Conservation (phyloP, 2,113 vertebrate species). For the Collichthys lucidus region DNA sequence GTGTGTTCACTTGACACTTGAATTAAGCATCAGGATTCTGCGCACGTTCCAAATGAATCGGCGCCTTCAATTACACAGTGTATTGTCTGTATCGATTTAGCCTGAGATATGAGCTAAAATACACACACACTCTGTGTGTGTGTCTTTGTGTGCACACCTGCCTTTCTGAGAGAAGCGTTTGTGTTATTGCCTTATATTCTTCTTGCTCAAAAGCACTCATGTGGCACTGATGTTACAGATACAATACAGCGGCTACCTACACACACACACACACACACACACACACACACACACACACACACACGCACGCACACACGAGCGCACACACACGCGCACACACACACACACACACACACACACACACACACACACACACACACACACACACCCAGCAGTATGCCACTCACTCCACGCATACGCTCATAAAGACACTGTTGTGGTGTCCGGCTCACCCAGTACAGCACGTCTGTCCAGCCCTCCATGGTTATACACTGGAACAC, state of each 20-base stretch:
- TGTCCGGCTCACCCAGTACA: slow-evolving; percentile 95
- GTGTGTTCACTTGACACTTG: slow-evolving; percentile 36
- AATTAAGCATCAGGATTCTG: slow-evolving; percentile 41
- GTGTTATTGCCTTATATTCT: slow-evolving; percentile 16
- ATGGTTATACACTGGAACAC: slow-evolving; percentile 99
- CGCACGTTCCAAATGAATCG: slow-evolving; percentile 46
- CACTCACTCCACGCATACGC: not conserved
- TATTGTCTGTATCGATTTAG: slow-evolving; percentile 55
- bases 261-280: too few relatives aligned
- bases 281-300: too few relatives aligned
- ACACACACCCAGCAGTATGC: not conserved
- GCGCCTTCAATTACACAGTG: slow-evolving; percentile 56
- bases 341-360: too few relatives aligned
- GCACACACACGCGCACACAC: too few relatives aligned
- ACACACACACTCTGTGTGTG: slow-evolving; percentile 12
- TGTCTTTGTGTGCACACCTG: not conserved
- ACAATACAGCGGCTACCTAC: not conserved
- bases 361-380: too few relatives aligned
- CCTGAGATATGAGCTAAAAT: slow-evolving; percentile 47
- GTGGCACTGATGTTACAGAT: slow-evolving; percentile 41
- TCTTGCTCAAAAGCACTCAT: slow-evolving; percentile 45
- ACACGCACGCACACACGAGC: too few relatives aligned
- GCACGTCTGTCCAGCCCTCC: slow-evolving; percentile 98
- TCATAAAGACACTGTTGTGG: slow-evolving; percentile 48
- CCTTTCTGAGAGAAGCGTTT: slow-evolving; percentile 3